phyloP scores from a whole-genome alignment of 2,888 invertebrate genomes.

The Eupithecia dodoneata region DNA sequence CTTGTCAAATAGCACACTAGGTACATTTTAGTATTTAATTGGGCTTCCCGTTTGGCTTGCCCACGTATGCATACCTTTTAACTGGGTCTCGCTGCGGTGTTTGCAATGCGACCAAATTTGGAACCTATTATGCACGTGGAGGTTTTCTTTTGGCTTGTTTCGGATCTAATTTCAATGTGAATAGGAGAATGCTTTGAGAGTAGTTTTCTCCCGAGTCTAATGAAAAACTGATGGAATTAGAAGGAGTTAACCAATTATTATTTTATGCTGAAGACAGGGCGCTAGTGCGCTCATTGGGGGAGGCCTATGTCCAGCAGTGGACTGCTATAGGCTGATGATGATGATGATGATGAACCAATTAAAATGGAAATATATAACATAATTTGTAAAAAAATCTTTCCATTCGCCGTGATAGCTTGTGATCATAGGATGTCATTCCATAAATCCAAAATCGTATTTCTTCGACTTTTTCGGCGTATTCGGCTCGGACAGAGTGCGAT shows the following conservation, averaged over 20 bases:
- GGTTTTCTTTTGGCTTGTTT: neutral
- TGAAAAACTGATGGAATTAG: neutral
- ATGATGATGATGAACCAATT: neutral
- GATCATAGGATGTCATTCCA: neutral
- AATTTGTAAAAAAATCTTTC: neutral
- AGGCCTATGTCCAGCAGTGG: too few species aligned
- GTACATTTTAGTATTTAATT: constrained; percentile 11
- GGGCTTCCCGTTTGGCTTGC: constrained; percentile 12
- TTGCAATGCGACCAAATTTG: constrained; percentile 24
- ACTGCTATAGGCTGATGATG: too few species aligned
- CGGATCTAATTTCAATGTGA: neutral
- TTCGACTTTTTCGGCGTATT: neutral
- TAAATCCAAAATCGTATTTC: neutral
- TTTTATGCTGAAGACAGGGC: too few species aligned
- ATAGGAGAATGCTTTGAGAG: neutral
- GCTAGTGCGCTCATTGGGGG: too few species aligned
- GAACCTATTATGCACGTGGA: neutral
- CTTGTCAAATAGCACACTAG: neutral
- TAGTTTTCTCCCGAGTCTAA: neutral
- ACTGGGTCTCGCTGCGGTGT: constrained; percentile 22
- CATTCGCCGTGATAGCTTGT: neutral
- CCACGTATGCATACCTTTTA: constrained; percentile 25
- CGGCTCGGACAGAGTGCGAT: neutral
- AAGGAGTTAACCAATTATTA: neutral
- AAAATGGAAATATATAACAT: neutral